These are phyloP conservation scores for Anaspis maculata DNA, from an alignment of 2,888 invertebrate species.

Conservation along the genomic window DNA sequence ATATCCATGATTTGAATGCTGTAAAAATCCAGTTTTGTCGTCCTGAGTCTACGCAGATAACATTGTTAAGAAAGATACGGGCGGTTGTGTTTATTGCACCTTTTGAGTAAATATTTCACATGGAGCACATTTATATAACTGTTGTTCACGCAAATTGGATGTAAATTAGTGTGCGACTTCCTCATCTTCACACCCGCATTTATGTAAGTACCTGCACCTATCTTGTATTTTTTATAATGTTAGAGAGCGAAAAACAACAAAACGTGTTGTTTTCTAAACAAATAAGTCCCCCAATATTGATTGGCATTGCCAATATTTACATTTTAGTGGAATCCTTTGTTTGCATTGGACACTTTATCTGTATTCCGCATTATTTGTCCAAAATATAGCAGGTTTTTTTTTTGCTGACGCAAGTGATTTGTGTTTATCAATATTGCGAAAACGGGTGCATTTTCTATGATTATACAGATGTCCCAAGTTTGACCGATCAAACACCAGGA, in stretches of 20 bases:
- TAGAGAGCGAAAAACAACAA: constrained; percentile 2
- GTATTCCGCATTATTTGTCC: too few species aligned
- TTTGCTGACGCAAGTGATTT: too few species aligned
- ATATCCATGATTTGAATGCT: constrained; percentile 2
- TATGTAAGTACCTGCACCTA: constrained; percentile 17
- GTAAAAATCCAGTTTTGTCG: constrained; percentile 6
- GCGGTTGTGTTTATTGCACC: constrained; percentile 18
- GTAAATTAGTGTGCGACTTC: constrained; percentile 4
- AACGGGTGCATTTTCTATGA: too few species aligned
- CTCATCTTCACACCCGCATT: too few species aligned
- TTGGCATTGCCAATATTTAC: too few species aligned
- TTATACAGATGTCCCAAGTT: too few species aligned
- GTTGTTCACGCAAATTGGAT: constrained; percentile 1
- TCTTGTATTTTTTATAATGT: constrained; percentile 10
- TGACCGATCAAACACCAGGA: too few species aligned
- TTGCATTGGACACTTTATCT: too few species aligned
- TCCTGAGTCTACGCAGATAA: constrained; percentile 21
- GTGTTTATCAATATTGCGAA: too few species aligned
- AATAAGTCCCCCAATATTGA: too few species aligned
- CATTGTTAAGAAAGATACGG: constrained; percentile 23
- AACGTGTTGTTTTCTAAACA: constrained; percentile 5
- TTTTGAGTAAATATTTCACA: constrained; percentile 18
- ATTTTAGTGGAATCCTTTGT: too few species aligned
- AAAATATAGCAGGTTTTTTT: too few species aligned
- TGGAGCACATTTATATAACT: constrained; percentile 4